Conservation (phyloP, 1,140 invertebrate genomes). For the Bombus superbus region DNA sequence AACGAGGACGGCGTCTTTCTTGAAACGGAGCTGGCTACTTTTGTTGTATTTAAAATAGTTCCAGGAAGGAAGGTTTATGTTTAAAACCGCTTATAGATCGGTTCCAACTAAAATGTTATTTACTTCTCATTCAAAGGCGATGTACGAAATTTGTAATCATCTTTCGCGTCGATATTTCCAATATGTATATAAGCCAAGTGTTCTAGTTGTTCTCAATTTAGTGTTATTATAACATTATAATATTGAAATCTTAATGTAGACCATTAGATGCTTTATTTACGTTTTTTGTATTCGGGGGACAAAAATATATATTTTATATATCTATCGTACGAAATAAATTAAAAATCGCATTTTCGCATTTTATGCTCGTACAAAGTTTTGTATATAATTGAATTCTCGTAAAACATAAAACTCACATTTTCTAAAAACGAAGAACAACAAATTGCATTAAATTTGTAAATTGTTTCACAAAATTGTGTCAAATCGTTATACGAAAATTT, state of each 20-base stretch:
- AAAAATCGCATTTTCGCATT: constrained; percentile 6
- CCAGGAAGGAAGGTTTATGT: background rate
- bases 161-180: background rate
- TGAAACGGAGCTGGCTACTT: background rate
- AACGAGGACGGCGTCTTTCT: background rate
- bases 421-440: background rate
- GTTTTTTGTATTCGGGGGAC: background rate
- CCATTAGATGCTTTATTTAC: background rate
- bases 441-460: background rate
- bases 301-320: background rate
- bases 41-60: constrained; percentile 45
- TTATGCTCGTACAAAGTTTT: constrained; percentile 2
- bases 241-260: background rate
- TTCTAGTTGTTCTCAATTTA: constrained; percentile 16
- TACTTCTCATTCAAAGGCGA: too few relatives aligned
- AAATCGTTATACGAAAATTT: too few relatives aligned
- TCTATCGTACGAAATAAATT: background rate
- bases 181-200: background rate
- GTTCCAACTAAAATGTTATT: constrained; percentile 12
- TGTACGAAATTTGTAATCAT: background rate
- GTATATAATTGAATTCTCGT: constrained; percentile 1
- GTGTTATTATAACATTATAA: too few relatives aligned
- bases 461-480: too few relatives aligned
- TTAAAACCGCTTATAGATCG: background rate
- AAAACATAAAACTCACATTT: background rate